Evolutionary conservation across 2,888 invertebrate species (phyloP).

Genomic region (Blera fallax): DNA sequence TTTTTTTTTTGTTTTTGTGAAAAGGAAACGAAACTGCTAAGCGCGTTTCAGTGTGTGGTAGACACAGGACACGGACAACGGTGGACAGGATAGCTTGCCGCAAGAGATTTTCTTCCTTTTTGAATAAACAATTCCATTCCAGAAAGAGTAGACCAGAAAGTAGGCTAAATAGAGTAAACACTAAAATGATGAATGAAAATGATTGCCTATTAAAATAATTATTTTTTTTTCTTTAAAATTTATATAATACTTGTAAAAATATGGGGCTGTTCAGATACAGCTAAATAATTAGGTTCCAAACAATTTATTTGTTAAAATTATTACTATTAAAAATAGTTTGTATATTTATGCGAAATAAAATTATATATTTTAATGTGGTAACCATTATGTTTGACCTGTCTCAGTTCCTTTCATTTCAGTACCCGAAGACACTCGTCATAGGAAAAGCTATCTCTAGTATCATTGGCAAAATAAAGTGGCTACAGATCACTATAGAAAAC

Average conservation of each 20-base stretch:
- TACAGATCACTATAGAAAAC: no score
- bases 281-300: slow-evolving; percentile 26
- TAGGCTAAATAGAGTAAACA: slow-evolving; percentile 28
- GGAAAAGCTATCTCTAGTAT: no score
- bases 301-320: slow-evolving; percentile 42
- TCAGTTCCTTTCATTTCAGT: no score
- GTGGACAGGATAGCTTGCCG: not conserved
- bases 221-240: not conserved
- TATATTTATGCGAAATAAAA: slow-evolving; percentile 15
- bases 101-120: not conserved
- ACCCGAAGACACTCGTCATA: no score
- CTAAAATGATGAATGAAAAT: not conserved
- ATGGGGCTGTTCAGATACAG: not conserved
- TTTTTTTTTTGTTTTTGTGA: slow-evolving; percentile 12
- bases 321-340: slow-evolving; percentile 2
- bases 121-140: slow-evolving; percentile 53
- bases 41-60: not conserved
- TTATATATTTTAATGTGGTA: not conserved
- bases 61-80: not conserved
- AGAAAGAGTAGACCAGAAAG: slow-evolving; percentile 27
- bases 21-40: slow-evolving; percentile 8
- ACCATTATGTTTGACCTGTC: no score
- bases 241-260: not conserved
- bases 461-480: no score
- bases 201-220: slow-evolving; percentile 9